Evolutionary conservation across 92 coral and sea anemone genomes (phyloP).

Genomic region (Zoanthus sansibaricus): DNA sequence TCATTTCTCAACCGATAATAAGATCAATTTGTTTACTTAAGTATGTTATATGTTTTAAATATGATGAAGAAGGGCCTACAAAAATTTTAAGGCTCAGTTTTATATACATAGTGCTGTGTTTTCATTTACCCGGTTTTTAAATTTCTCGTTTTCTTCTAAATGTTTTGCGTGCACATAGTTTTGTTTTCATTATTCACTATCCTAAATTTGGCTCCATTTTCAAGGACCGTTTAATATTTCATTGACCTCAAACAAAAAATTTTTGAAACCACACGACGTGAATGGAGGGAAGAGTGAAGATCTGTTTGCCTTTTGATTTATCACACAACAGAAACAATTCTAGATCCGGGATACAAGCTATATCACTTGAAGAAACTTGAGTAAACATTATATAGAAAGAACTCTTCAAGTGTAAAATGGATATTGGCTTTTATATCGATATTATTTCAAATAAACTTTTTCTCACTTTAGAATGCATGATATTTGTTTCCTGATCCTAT

Average conservation of each 20-base stretch:
- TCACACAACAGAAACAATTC: background rate
- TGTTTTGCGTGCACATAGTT: background rate
- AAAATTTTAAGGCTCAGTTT: background rate
- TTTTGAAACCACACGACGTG: background rate
- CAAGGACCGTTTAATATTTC: background rate
- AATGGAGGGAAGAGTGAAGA: background rate
- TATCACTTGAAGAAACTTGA: background rate
- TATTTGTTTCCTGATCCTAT: background rate
- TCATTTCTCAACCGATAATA: background rate
- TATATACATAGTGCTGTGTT: background rate
- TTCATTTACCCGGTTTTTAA: background rate
- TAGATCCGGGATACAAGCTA: background rate
- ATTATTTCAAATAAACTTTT: background rate
- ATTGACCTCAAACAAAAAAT: background rate
- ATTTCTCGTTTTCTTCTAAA: background rate
- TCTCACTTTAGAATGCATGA: background rate
- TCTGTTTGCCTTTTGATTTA: background rate
- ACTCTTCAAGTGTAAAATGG: background rate
- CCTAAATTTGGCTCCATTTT: background rate
- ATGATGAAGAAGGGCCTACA: background rate
- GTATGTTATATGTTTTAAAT: background rate
- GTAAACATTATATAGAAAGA: background rate
- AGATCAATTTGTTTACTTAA: background rate
- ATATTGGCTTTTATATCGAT: background rate
- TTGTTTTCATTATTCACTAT: background rate